phyloP scores from a whole-genome alignment of 2,797 vertebrate genomes.

The Rhinichthys osculus region DNA sequence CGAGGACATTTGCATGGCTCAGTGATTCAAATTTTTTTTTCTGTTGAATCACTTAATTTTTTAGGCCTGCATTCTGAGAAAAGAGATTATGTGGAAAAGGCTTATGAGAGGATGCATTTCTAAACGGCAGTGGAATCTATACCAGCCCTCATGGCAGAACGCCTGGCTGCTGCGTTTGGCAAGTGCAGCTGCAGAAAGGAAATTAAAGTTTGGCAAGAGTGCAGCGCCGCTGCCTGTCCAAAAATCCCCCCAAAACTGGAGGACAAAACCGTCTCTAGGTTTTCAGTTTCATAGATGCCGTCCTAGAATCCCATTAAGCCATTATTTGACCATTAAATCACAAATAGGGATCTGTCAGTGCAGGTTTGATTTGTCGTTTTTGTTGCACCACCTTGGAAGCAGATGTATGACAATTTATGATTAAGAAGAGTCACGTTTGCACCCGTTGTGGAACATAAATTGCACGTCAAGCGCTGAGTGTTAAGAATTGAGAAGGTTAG shows the following conservation, averaged over 20 bases:
- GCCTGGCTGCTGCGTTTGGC: conserved; percentile 65
- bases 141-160: conserved; percentile 67
- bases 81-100: conserved; percentile 71
- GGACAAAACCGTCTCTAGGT: conserved; percentile 53
- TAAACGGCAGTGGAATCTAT: conserved; percentile 73
- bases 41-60: conserved; percentile 67
- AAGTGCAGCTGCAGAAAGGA: conserved; percentile 66
- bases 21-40: conserved; percentile 64
- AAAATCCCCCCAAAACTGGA: conserved; percentile 48
- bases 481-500: conserved; percentile 46
- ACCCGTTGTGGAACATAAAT: conserved; percentile 36
- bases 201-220: conserved; percentile 70
- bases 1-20: conserved; percentile 58
- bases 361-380: conserved; percentile 46
- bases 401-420: conserved; percentile 49
- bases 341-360: conserved; percentile 39
- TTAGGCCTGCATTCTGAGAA: conserved; percentile 65
- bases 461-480: conserved; percentile 12
- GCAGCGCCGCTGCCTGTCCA: conserved; percentile 59
- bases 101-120: conserved; percentile 74
- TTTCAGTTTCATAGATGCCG: conserved; percentile 53
- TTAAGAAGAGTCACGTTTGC: conserved; percentile 43
- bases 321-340: conserved; percentile 51
- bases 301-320: conserved; percentile 51
- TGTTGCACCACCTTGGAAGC: conserved; percentile 32